Evolutionary conservation across 2,113 vertebrate species (phyloP), one percentile per base, ranked within the genome.

Genomic region (Xiphophorus couchianus): DNA sequence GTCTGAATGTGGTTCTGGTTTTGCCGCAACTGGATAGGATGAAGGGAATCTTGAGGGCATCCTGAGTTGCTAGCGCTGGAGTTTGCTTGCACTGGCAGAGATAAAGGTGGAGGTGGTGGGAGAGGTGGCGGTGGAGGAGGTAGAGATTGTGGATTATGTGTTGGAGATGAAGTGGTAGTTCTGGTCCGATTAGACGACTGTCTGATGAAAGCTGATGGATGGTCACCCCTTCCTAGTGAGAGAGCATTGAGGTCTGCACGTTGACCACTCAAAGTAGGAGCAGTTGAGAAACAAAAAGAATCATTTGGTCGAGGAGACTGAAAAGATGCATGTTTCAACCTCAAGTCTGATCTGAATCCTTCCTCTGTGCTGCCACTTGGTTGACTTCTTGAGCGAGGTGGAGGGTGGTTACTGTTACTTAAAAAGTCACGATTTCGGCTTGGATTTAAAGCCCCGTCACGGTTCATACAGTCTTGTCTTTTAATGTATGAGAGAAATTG

Each of bases 241-340:
- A 90, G 22, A 39, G 94, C 93, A 92, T 94, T 96, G 94, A 95
- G 94, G 88, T 93, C 91, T 94, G 95, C 93, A 95, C 96, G 96
- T 93, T 97, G 94, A 91, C 95, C 95, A 96, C 96, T 96, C 95
- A 96, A 94, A 96, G 95, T 96, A 94, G 96, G 95, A 95, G 95
- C 95, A 94, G 96, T 94, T 95, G 96, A 96, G 95, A 95, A 96
- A 95, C 94, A 96, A 85, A 97, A 92, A 95, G 94, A 95, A 94
- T 96, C 94, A 86, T 96, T 97, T 94, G 95, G 86, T 51, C 42
- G 80, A 44, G 88, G 82, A 89, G 96, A 93, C 89, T 94, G 86
- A 70, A 84, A 91, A 77, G 92, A 82, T 85, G 86, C 79, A 90
- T 88, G 87, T 72, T 93, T 90, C 71, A 76, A 82, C 54, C 88